phyloP scores from a whole-genome alignment of 2,797 vertebrate species.

The Fringilla coelebs region DNA sequence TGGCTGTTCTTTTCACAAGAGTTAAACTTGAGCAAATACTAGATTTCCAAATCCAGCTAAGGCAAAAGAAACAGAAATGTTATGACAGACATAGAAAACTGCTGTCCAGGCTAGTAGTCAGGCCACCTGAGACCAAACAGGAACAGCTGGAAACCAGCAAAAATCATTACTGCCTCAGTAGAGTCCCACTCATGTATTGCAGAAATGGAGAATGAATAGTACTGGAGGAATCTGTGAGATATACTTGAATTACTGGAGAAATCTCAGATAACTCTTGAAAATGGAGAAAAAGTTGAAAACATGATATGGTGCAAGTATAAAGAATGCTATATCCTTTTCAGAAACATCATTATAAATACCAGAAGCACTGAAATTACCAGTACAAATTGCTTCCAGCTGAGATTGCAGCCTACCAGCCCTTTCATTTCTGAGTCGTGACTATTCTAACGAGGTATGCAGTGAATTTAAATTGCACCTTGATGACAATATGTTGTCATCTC shows the following conservation, averaged over 20 bases:
- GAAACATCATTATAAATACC: neutral
- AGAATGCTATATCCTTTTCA: neutral
- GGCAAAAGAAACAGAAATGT: slow-evolving; percentile 52
- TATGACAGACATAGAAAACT: slow-evolving; percentile 43
- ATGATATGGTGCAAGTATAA: neutral
- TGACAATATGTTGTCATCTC: neutral
- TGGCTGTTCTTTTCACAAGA: slow-evolving; percentile 24
- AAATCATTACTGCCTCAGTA: slow-evolving; percentile 32
- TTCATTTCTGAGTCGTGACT: neutral
- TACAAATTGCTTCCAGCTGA: slow-evolving; percentile 17
- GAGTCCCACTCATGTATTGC: neutral
- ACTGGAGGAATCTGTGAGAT: neutral
- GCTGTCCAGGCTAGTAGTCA: slow-evolving; percentile 54
- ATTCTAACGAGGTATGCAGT: neutral
- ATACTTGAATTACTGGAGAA: neutral
- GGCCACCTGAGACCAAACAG: slow-evolving; percentile 62
- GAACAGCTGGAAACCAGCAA: slow-evolving; percentile 55
- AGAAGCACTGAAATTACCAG: neutral
- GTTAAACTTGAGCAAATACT: slow-evolving; percentile 20
- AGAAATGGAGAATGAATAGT: neutral
- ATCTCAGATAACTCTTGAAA: neutral
- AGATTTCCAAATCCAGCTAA: slow-evolving; percentile 45
- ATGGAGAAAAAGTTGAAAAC: neutral
- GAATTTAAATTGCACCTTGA: slow-evolving; percentile 5
- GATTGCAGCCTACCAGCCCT: neutral